Base-by-base conservation (phyloP, 2,888 invertebrate genomes). In the Poecilobothrus nobilitatus region DNA sequence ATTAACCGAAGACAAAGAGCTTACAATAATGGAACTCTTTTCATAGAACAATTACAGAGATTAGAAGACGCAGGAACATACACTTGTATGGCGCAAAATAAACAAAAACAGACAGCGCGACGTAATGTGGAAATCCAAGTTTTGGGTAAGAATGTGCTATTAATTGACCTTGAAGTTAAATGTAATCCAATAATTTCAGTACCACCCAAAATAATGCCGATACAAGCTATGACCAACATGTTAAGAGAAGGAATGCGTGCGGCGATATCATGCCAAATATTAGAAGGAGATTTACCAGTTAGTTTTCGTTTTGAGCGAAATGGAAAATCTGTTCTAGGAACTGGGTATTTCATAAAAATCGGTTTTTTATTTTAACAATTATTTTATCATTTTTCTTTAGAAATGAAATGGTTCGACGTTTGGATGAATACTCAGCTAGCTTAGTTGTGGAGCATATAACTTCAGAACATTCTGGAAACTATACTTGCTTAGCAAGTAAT, bases 291-390 rank as follows among this genome's bases (percentile, higher is more conserved):
- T 84, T 86, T 94, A 75, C 96, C 96, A 66, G 90, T 96, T 75
- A 90, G 90, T 74, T 93, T 96, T 83, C 88, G 90, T 68, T 97
- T 95, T 95, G 92, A 92, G 78, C 90, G 94, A 81, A 92, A 95
- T 80, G 92, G 90, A 66, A 90, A 90, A 78, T 86, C 89, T 7
- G 87, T 93, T 74, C 86, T 87, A 73, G 86, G 86, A 75, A 86
- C 88, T 8, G 87, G 87, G 81, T 81, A 75, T 78, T 77, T 74
- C 34, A 2, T 68, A 12, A 53, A n/a, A 27, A 2, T 27, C 3
- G 3, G 22, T 8, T 20, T 33, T 12, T 63, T 69, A 20, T 21
- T 22, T 27, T 4, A 27, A 27, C 27, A 27, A 27, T 27, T 27
- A 27, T 27, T 27, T 27, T 5, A 27, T n/a, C 27, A 5, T 63